A percentile compares a stretch with the other conserved stretches of the same genome.
Evolutionary conservation across 1,140 invertebrate species (phyloP).

Genomic region (Eumaeus atala): DNA sequence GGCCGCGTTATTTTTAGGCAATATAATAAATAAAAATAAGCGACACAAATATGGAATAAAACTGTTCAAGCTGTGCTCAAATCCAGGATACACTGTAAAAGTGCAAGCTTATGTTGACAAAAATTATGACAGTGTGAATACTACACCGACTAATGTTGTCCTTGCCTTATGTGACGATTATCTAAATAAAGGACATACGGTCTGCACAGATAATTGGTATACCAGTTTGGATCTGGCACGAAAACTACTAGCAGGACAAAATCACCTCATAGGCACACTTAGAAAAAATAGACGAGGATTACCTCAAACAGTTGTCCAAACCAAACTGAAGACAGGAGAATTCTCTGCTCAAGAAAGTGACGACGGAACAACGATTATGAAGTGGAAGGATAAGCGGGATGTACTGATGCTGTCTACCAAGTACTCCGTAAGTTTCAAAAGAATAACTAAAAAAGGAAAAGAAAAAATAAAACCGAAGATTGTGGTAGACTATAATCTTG

Average conservation of each 20-base stretch:
- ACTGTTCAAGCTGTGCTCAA: conserved; percentile 41
- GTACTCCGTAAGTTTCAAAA: conserved; percentile 29
- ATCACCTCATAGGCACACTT: conserved; percentile 38
- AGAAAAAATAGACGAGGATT: conserved; percentile 15
- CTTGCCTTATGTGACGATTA: conserved; percentile 30
- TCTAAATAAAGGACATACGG: conserved; percentile 37
- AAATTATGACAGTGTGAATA: conserved; percentile 19
- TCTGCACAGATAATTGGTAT: conserved; percentile 61
- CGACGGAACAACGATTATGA: conserved; percentile 46
- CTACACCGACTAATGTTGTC: conserved; percentile 34
- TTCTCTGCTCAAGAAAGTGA: conserved; percentile 36
- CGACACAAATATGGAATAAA: conserved; percentile 49
- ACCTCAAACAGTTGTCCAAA: conserved; percentile 15
- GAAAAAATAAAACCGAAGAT: conserved; percentile 37
- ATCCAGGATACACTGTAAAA: conserved; percentile 24
- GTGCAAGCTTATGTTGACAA: conserved; percentile 12
- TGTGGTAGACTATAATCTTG: conserved; percentile 49
- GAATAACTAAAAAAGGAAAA: conserved; percentile 24
- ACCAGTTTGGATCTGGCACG: conserved; percentile 47
- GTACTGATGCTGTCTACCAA: conserved; percentile 50
- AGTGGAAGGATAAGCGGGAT: conserved; percentile 57
- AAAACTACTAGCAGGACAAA: conserved; percentile 44
- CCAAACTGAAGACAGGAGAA: conserved; percentile 46
- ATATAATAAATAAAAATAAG: conserved; percentile 42
- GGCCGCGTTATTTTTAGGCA: conserved; percentile 44